These are phyloP conservation scores for Chiloscyllium plagiosum DNA, from an alignment of 2,113 vertebrate genomes.

Conservation along the genomic window DNA sequence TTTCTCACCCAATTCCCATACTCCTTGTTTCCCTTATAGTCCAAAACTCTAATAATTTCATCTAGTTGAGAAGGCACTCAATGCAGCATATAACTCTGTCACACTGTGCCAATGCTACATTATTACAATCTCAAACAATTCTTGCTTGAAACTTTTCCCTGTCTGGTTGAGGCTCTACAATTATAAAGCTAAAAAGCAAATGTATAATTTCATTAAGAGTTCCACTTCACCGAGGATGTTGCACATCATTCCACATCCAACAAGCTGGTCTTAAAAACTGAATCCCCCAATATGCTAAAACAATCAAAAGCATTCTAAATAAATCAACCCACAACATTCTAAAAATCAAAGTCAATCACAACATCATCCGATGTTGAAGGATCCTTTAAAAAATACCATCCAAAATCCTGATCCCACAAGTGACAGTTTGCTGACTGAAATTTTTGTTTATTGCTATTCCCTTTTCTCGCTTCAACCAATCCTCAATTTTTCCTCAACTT, in stretches of 20 bases:
- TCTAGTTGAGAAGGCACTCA: background rate
- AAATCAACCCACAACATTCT: background rate
- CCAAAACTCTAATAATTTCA: background rate
- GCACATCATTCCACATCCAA: background rate
- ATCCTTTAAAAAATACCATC: background rate
- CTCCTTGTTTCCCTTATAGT: background rate
- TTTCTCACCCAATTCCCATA: background rate
- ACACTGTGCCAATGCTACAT: background rate
- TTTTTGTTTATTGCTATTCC: background rate
- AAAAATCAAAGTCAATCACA: too few relatives aligned
- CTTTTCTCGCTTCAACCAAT: background rate
- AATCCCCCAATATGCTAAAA: background rate
- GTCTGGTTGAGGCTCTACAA: background rate
- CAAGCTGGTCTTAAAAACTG: background rate
- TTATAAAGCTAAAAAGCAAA: background rate
- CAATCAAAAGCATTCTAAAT: background rate
- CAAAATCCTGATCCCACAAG: background rate
- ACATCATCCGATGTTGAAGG: background rate
- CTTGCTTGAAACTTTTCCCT: background rate
- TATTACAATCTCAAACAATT: too few relatives aligned
- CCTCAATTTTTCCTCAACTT: background rate
- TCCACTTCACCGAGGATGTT: background rate
- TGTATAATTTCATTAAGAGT: background rate
- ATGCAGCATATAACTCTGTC: background rate
- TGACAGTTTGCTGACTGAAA: too few relatives aligned